A percentile compares a stretch with the other conserved stretches of the same genome.
Conservation (phyloP, 2,113 vertebrate species). For the Rhea pennata region DNA sequence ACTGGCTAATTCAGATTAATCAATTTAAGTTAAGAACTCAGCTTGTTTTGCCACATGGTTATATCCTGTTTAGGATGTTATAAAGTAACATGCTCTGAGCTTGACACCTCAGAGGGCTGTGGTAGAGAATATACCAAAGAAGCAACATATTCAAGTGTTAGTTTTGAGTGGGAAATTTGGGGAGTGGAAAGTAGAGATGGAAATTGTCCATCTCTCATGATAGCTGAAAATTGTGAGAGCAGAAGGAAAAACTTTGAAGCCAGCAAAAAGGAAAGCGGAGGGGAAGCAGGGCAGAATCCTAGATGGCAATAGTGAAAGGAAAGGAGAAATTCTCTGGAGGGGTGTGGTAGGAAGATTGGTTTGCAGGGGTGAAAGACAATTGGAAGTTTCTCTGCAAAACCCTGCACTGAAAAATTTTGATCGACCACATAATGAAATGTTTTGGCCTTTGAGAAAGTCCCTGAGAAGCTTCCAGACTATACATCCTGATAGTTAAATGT, state of each 20-base stretch:
- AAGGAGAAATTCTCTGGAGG: neutral
- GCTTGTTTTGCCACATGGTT: neutral
- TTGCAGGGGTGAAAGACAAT: neutral
- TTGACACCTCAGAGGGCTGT: neutral
- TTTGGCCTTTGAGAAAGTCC: neutral
- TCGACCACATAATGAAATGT: neutral
- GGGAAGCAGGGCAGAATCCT: neutral
- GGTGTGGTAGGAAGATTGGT: neutral
- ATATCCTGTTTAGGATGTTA: too few relatives aligned
- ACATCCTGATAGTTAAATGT: neutral
- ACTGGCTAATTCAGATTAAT: neutral
- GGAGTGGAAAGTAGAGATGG: neutral
- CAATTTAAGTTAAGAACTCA: neutral
- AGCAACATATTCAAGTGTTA: neutral
- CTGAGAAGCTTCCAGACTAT: neutral
- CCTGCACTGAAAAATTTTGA: neutral
- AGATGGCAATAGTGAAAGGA: neutral
- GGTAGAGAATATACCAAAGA: neutral
- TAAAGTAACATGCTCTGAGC: neutral
- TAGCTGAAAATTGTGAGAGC: neutral
- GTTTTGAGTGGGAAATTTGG: neutral
- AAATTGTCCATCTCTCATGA: neutral
- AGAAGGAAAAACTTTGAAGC: neutral
- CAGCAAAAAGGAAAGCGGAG: neutral
- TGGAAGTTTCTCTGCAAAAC: neutral